Percentiles rank a stretch among this genome's conserved stretches.
Conservation (phyloP, 1,140 invertebrate species). For the Zaprionus vittiger region DNA sequence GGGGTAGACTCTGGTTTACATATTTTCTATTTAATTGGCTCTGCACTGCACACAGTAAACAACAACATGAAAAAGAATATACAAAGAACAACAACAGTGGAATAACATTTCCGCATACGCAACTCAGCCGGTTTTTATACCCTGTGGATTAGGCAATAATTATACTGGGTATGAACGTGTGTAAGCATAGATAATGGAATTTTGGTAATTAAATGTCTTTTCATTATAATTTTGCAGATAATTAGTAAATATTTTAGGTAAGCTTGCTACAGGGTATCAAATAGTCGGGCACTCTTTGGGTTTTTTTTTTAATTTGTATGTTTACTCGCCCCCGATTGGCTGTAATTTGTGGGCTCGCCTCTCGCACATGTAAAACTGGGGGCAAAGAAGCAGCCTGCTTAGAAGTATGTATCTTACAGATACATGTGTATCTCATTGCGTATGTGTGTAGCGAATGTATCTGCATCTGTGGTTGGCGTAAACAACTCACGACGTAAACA, state of each 20-base stretch:
- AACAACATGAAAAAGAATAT: constrained; percentile 18
- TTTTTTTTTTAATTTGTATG: constrained; percentile 50
- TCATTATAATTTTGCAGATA: too few species aligned
- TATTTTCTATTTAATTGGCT: constrained; percentile 30
- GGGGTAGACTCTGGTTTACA: background rate
- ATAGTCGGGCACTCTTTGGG: background rate
- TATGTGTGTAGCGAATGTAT: constrained; percentile 4
- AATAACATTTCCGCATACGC: constrained; percentile 42
- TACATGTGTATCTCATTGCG: constrained; percentile 12
- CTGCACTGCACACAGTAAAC: constrained; percentile 19
- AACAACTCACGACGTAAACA: constrained; percentile 43
- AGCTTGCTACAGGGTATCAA: constrained; percentile 1
- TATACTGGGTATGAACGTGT: background rate
- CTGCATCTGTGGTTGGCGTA: constrained; percentile 21
- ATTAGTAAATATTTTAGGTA: background rate
- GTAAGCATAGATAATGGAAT: background rate
- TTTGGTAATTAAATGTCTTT: background rate
- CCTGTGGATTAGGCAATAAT: background rate
- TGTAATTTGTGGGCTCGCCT: constrained; percentile 64
- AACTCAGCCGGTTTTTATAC: constrained; percentile 33
- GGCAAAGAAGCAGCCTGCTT: constrained; percentile 33
- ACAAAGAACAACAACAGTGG: constrained; percentile 15
- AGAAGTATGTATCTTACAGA: constrained; percentile 8
- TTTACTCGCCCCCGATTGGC: constrained; percentile 66
- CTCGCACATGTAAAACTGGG: constrained; percentile 25